Base-by-base conservation (phyloP, 2,888 invertebrate genomes). In the Eupithecia abbreviata region DNA sequence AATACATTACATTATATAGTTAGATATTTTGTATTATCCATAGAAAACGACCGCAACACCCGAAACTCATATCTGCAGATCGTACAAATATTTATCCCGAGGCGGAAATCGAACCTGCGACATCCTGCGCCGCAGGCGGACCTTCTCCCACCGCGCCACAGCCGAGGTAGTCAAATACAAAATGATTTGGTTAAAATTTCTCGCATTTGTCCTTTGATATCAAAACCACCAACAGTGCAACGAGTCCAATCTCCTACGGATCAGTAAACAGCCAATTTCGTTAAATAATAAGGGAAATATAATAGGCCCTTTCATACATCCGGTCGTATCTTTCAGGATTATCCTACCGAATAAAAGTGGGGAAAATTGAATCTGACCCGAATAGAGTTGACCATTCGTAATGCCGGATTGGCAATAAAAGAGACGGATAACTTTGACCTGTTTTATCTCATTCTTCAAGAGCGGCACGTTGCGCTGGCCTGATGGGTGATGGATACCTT, bases 321-420 rank as follows among this genome's bases (percentile, higher is more conserved):
- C 85, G 83, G 79, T 84, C 83, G 82, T 86, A 87, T 87, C 86
- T 84, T 86, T 87, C 83, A 79, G 84, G 85, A 86, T 88, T 86
- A 89, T 87, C 84, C 84, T 85, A 84, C 81, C 86, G 84, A 85
- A 89, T 87, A 87, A 88, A 87, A 87, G 84, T 86, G 83, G 82
- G 82, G 80, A 82, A 86, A 88, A 89, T 89, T 87, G 85, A 88
- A 87, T 89, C 85, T 84, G 85, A 82, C 77, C 85, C 62, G 47
- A 43, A 13, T 70, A 71, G 73, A 75, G 77, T 62, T 87, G 86
- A 86, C 85, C 85, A 84, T 15, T 62, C 13, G 55, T 15, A 70
- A 49, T 55, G 62, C 65, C 70, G 74, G 74, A 74, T 69, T 47
- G 47, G 45, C n/a, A 69, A 69, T 47, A 69, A 45, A 47, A 18